phyloP scores from a whole-genome alignment of 1,140 invertebrate species.

The Daktulosphaira vitifoliae region DNA sequence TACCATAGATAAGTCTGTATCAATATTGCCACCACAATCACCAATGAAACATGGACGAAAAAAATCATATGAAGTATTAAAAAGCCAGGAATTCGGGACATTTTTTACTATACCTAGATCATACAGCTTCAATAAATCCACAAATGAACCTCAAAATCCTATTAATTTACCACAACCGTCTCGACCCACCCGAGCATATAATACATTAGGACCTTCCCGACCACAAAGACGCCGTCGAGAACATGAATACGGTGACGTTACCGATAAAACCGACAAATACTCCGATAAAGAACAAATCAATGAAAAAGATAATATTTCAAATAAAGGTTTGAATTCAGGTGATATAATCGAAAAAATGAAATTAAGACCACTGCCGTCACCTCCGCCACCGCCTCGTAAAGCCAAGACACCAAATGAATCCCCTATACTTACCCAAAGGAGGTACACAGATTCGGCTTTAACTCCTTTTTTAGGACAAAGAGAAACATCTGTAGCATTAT shows the following conservation, averaged over 20 bases:
- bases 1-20: slow-evolving; percentile 53
- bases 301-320: not conserved
- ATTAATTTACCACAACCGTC: slow-evolving; percentile 40
- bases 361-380: slow-evolving; percentile 67
- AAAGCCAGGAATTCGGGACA: slow-evolving; percentile 37
- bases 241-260: slow-evolving; percentile 38
- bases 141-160: not conserved
- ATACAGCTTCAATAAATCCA: not conserved
- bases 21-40: slow-evolving; percentile 48
- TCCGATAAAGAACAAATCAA: no score
- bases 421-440: not conserved
- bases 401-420: slow-evolving; percentile 39
- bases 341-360: slow-evolving; percentile 69
- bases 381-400: slow-evolving; percentile 62
- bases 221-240: slow-evolving; percentile 49
- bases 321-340: slow-evolving; percentile 56
- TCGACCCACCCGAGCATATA: slow-evolving; percentile 56
- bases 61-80: slow-evolving; percentile 42
- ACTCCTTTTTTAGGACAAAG: slow-evolving; percentile 22
- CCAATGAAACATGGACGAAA: slow-evolving; percentile 44
- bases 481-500: slow-evolving; percentile 20
- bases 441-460: slow-evolving; percentile 10
- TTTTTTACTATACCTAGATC: slow-evolving; percentile 48
- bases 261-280: not conserved
- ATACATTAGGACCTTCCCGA: slow-evolving; percentile 54